Conservation (phyloP, 2,797 vertebrate genomes). For the Poecilia gillii region DNA sequence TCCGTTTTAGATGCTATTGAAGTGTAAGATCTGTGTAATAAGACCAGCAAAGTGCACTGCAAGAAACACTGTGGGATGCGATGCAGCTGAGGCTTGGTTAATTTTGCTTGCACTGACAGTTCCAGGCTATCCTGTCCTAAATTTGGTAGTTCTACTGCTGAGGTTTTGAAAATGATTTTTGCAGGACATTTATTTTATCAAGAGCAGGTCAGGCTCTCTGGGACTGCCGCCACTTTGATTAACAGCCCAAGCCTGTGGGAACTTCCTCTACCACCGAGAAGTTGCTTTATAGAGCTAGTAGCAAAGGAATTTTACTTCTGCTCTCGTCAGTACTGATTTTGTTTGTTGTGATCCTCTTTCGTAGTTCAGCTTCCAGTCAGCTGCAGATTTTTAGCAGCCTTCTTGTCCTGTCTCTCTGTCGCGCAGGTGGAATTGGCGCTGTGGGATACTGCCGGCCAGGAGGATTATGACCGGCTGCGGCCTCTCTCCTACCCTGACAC, state of each 20-base stretch:
- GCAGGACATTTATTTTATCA: conserved; percentile 46
- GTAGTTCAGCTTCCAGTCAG: neutral
- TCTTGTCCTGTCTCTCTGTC: neutral
- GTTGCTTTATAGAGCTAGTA: conserved; percentile 12
- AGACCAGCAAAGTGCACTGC: conserved; percentile 7
- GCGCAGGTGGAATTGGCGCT: conserved; percentile 95
- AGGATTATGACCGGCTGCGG: conserved; percentile 95
- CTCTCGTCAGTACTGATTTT: neutral
- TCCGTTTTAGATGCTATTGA: conserved; percentile 19
- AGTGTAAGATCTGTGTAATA: conserved; percentile 5
- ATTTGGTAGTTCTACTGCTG: conserved; percentile 2
- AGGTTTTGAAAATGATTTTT: conserved; percentile 19
- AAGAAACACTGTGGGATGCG: neutral
- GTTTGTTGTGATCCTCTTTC: neutral
- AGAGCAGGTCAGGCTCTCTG: conserved; percentile 41
- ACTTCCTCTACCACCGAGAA: conserved; percentile 9
- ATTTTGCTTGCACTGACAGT: neutral
- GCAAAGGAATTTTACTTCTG: neutral
- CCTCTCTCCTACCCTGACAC: conserved; percentile 98
- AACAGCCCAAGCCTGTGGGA: conserved; percentile 43
- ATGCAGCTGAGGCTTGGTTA: neutral
- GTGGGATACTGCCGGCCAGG: conserved; percentile 97
- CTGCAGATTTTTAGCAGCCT: neutral
- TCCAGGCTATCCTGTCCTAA: neutral
- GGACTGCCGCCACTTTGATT: conserved; percentile 53